A percentile compares a stretch with the other conserved stretches of the same genome.
Evolutionary conservation across 2,888 invertebrate species (phyloP).

Genomic region (Pelosia muscerda): DNA sequence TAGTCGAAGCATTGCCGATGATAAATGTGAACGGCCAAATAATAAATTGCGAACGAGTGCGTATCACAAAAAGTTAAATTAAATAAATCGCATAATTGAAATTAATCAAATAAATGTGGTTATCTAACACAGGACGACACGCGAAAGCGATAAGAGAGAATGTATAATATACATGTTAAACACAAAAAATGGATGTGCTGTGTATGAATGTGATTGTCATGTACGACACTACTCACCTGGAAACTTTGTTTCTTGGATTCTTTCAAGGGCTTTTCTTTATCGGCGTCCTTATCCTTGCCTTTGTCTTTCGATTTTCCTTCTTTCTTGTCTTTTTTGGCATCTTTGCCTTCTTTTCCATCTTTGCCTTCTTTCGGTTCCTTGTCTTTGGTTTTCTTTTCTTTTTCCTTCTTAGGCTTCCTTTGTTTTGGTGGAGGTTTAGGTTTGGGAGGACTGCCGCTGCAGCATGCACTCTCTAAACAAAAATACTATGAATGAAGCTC

Average conservation of each 20-base stretch:
- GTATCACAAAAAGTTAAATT: constrained; percentile 63
- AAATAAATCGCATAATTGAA: constrained; percentile 63
- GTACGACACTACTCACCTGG: constrained; percentile 82
- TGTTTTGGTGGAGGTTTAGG: constrained; percentile 89
- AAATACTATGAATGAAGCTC: not conserved
- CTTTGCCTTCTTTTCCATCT: constrained; percentile 83
- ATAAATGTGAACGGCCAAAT: constrained; percentile 57
- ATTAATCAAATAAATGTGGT: constrained; percentile 66
- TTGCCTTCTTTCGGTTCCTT: constrained; percentile 85
- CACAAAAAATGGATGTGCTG: constrained; percentile 83
- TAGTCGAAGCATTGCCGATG: constrained; percentile 71
- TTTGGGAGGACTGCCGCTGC: constrained; percentile 90
- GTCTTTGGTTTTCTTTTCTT: constrained; percentile 88
- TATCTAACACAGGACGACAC: constrained; percentile 78
- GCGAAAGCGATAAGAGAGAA: constrained; percentile 71
- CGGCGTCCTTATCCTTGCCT: constrained; percentile 87
- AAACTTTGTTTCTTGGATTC: constrained; percentile 89
- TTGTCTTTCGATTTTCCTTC: constrained; percentile 86
- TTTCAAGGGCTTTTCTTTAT: constrained; percentile 87
- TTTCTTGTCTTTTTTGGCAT: constrained; percentile 85
- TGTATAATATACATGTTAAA: constrained; percentile 49
- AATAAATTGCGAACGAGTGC: constrained; percentile 64
- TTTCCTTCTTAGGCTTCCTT: constrained; percentile 90
- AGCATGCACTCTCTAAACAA: constrained; percentile 92
- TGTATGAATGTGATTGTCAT: constrained; percentile 47